Evolutionary conservation across 1,140 invertebrate species (phyloP), one percentile per base, ranked within the genome.

Genomic region (Berghia stephanieae): DNA sequence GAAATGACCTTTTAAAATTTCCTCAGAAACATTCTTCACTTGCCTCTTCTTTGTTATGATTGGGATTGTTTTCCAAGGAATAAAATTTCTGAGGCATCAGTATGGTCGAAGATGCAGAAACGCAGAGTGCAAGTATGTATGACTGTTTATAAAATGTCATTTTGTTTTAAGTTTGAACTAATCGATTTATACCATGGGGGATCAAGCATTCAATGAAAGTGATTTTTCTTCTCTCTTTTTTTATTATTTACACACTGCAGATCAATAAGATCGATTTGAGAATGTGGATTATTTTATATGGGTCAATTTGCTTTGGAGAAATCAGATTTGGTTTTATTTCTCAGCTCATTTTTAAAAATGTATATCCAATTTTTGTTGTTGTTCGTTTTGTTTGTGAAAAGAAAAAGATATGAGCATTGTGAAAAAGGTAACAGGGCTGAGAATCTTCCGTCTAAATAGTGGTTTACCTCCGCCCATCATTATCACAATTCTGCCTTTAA

Each of bases 61-160:
- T 57, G 86, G 83, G n/a, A 73, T 87, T 24, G 27, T 82, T 13
- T 86, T 84, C 70, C 83, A 86, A 63, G 82, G 80, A 24, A 79
- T 85, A 10, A 87, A 86, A 77, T 83, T 82, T 77, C 72, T 85
- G 6, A 74, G 85, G 36, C 80, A 83, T 21, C 83, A 83, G 42
- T 71, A 84, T 34, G 85, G 85, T 27, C 77, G 83, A 13, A 78
- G 82, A 43, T 83, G 83, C 67, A 73, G 70, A 0, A 74, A 83
- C 67, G 49, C 75, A 27, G 55, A 83, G 60, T 86, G 83, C 81
- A 81, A 74, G 78, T 79, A 55, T 60, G 78, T 78, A 18, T 0
- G 18, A 16, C n/a, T 63, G 27, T 66, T 34, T 57, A 38, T 52
- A 18, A 16, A 42, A 52, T 52, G 44, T 21, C 21, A 16, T 16